Evolutionary conservation across 2,797 vertebrate genomes (phyloP).

Genomic region (Leptoclinus maculatus): DNA sequence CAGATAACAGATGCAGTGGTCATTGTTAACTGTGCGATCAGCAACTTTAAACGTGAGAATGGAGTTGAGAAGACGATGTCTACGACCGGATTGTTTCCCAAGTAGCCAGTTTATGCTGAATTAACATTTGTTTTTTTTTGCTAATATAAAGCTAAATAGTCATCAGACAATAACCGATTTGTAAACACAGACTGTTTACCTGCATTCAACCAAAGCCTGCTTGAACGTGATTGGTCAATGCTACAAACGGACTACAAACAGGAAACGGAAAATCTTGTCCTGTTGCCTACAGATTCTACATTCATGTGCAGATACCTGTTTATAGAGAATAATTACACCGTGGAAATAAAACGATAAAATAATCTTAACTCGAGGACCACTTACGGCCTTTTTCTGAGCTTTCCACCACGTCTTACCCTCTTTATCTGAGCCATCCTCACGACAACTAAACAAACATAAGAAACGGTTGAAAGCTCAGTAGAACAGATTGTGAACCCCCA

Average conservation of each 20-base stretch:
- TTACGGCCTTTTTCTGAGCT: background rate
- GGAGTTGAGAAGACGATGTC: background rate
- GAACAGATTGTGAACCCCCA: background rate
- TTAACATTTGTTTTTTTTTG: background rate
- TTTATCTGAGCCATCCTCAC: background rate
- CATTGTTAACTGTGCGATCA: background rate
- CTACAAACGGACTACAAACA: background rate
- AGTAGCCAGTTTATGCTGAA: background rate
- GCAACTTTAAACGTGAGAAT: background rate
- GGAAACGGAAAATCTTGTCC: background rate
- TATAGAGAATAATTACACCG: background rate
- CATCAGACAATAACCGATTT: background rate
- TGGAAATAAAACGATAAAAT: background rate
- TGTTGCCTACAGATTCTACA: background rate
- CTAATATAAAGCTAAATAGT: background rate
- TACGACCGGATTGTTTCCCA: background rate
- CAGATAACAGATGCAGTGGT: background rate
- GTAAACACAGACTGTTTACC: background rate
- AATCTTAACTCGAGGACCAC: background rate
- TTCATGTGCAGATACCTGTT: background rate
- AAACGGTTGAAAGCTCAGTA: background rate
- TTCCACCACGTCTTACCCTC: background rate
- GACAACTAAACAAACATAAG: background rate
- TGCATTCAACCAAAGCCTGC: background rate
- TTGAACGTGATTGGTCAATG: background rate